These are phyloP conservation scores for Poecile atricapillus DNA, from an alignment of 2,113 vertebrate genomes.

Conservation along the genomic window DNA sequence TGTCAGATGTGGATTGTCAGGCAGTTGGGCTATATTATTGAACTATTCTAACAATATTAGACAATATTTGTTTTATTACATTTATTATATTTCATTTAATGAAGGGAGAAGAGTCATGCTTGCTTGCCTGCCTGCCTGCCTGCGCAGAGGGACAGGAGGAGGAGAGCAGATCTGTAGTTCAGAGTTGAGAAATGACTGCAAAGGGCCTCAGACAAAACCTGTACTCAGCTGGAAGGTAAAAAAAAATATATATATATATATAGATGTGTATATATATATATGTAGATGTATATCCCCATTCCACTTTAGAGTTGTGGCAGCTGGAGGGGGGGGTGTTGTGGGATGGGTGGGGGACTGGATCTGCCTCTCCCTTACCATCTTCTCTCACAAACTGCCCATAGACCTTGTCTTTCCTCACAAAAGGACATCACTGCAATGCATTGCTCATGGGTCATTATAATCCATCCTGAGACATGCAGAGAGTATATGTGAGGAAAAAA, in stretches of 20 bases:
- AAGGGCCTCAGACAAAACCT: not conserved
- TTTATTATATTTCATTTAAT: not conserved
- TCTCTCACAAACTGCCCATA: not conserved
- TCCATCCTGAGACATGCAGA: not conserved
- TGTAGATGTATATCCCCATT: not conserved
- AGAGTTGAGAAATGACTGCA: not conserved
- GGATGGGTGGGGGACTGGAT: not conserved
- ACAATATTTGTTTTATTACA: too few species aligned
- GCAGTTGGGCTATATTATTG: not conserved
- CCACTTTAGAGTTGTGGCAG: not conserved
- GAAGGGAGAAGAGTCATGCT: fast-evolving
- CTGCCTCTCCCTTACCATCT: not conserved
- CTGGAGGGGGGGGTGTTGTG: not conserved
- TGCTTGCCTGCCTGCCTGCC: not conserved
- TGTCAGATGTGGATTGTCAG: not conserved
- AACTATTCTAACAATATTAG: not conserved
- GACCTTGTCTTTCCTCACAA: not conserved
- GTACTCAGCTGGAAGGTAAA: not conserved
- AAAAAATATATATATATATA: too few species aligned
- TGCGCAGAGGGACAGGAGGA: not conserved
- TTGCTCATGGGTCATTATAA: not conserved
- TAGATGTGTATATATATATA: too few species aligned
- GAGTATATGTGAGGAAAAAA: not conserved
- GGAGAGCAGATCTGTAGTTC: not conserved
- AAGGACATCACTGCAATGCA: not conserved